Evolutionary conservation across 2,113 vertebrate species (phyloP).

Genomic region (Epinephelus cyanopodus): DNA sequence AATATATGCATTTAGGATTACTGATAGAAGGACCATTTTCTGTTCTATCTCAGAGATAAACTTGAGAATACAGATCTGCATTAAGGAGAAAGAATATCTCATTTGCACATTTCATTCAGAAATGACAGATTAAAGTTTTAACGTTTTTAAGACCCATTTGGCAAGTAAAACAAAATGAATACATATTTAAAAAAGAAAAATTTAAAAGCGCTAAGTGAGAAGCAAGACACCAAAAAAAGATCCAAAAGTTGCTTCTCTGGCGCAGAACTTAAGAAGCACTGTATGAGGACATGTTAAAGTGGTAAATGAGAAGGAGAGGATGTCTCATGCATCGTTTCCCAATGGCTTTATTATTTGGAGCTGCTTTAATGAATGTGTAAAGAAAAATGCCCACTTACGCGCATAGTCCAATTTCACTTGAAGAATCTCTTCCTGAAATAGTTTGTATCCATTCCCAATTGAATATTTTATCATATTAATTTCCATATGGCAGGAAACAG

Average conservation of each 20-base stretch:
- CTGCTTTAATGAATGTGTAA: background rate
- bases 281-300: background rate
- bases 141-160: background rate
- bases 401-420: constrained; percentile 5
- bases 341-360: constrained; percentile 24
- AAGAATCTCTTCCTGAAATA: constrained; percentile 2
- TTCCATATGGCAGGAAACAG: background rate
- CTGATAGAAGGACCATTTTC: background rate
- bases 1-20: background rate
- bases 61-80: background rate
- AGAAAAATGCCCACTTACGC: background rate
- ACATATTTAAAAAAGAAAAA: background rate
- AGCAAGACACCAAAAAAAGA: background rate
- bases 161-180: background rate
- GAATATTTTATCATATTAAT: background rate
- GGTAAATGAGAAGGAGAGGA: background rate
- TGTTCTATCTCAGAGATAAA: background rate
- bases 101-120: background rate
- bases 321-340: background rate
- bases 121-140: background rate
- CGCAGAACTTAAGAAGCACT: background rate
- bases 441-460: background rate
- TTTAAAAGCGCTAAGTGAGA: background rate
- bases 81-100: background rate
- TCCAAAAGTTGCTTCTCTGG: background rate